Evolutionary conservation across 2,888 invertebrate genomes (phyloP).

Genomic region (Oscheius sp.): DNA sequence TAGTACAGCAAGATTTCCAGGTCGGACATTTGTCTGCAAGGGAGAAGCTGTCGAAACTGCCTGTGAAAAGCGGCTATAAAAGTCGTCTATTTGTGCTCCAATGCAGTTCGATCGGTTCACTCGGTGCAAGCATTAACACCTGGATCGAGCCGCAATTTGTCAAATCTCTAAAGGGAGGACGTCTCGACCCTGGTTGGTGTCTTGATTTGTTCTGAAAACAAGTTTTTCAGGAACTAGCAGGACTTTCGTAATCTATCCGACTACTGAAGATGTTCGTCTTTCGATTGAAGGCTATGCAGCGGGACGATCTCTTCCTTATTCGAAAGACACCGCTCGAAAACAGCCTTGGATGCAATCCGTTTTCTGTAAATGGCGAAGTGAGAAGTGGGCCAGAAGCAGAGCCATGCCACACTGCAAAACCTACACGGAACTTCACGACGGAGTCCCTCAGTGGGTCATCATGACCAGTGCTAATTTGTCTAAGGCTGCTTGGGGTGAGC

Average conservation of each 20-base stretch:
- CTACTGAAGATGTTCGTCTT: conserved; percentile 84
- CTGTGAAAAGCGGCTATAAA: background rate
- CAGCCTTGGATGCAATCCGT: conserved; percentile 77
- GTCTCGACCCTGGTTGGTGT: background rate
- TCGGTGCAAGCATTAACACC: conserved; percentile 79
- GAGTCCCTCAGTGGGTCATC: conserved; percentile 58
- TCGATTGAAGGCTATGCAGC: conserved; percentile 88
- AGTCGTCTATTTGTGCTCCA: conserved; percentile 50
- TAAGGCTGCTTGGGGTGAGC: conserved; percentile 93
- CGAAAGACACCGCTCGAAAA: conserved; percentile 82
- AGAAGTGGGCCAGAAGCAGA: conserved; percentile 80
- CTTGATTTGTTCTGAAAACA: background rate
- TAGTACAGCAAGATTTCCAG: background rate
- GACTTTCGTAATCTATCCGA: conserved; percentile 80
- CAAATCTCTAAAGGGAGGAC: conserved; percentile 75
- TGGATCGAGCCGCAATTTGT: conserved; percentile 87
- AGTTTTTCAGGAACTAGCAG: conserved; percentile 29
- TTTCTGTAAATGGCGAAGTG: conserved; percentile 82
- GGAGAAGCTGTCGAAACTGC: background rate
- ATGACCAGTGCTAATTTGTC: conserved; percentile 89
- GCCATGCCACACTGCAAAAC: conserved; percentile 95
- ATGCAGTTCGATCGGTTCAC: conserved; percentile 74
- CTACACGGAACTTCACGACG: conserved; percentile 47
- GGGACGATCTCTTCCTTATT: conserved; percentile 90
- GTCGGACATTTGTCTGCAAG: conserved; percentile 41